Percentiles rank a stretch among this genome's conserved stretches.
These are phyloP conservation scores for Bos javanicus DNA, from an alignment of 2,113 vertebrate species.

Conservation along the genomic window DNA sequence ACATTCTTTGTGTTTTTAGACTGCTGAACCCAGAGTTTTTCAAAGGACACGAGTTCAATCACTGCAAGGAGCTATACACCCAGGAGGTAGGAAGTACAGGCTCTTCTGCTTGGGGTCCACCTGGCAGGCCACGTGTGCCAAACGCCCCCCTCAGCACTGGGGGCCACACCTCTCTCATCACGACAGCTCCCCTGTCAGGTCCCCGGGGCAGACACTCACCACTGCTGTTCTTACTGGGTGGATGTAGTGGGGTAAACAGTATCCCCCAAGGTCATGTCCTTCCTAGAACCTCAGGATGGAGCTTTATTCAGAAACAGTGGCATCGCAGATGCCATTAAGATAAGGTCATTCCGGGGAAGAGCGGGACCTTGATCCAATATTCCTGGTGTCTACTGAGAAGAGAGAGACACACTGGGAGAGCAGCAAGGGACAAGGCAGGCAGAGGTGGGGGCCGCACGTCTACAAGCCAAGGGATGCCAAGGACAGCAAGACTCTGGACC, in stretches of 20 bases:
- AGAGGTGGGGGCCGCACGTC: accelerated
- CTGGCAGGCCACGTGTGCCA: not conserved
- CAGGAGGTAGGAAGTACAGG: not conserved
- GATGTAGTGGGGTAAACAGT: not conserved
- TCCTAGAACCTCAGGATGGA: not conserved
- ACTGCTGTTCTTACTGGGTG: not conserved
- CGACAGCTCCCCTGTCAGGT: no score
- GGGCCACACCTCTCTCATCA: not conserved
- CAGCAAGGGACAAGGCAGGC: accelerated
- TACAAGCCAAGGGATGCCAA: not conserved
- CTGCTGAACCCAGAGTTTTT: not conserved
- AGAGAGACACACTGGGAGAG: not conserved
- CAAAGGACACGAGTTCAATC: not conserved
- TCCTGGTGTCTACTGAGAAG: not conserved
- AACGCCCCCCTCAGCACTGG: not conserved
- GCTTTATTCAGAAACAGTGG: not conserved
- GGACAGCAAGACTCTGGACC: accelerated
- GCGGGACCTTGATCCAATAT: not conserved
- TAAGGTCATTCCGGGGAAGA: not conserved
- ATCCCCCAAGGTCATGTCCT: not conserved
- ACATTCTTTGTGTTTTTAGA: not conserved
- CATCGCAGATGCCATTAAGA: not conserved
- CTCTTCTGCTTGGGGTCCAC: not conserved
- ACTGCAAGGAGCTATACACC: not conserved
- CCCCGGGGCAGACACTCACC: not conserved